Conservation (phyloP, 2,888 invertebrate genomes). For the Pterostichus madidus region DNA sequence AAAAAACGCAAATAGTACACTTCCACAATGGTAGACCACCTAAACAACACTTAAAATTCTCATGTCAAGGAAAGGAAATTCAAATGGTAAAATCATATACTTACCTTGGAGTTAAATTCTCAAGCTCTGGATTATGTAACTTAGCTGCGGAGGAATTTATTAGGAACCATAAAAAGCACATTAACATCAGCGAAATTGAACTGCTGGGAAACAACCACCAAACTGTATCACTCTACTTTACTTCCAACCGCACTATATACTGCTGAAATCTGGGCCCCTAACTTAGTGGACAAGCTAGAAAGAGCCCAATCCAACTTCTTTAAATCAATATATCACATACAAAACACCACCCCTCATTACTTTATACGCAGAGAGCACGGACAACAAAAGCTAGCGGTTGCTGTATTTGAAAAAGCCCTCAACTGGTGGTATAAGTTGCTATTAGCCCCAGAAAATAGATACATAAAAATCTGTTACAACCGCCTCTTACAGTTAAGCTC, state of each 20-base stretch:
- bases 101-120: background rate
- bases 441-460: background rate
- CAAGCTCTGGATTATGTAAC: background rate
- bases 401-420: background rate
- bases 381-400: background rate
- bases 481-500: background rate
- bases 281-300: background rate
- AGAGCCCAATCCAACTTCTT: background rate
- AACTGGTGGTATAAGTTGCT: background rate
- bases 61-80: background rate
- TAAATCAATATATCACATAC: background rate
- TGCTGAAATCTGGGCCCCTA: background rate
- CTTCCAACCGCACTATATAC: background rate
- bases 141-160: background rate
- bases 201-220: background rate
- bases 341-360: background rate
- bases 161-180: background rate
- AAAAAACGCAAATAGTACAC: background rate
- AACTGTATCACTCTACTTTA: background rate
- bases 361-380: background rate
- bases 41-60: background rate
- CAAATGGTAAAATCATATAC: background rate
- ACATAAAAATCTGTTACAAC: slow-evolving; percentile 5
- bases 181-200: background rate
- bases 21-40: background rate